These are phyloP conservation scores for Agrilus planipennis DNA, from an alignment of 1,140 invertebrate species.

Conservation along the genomic window DNA sequence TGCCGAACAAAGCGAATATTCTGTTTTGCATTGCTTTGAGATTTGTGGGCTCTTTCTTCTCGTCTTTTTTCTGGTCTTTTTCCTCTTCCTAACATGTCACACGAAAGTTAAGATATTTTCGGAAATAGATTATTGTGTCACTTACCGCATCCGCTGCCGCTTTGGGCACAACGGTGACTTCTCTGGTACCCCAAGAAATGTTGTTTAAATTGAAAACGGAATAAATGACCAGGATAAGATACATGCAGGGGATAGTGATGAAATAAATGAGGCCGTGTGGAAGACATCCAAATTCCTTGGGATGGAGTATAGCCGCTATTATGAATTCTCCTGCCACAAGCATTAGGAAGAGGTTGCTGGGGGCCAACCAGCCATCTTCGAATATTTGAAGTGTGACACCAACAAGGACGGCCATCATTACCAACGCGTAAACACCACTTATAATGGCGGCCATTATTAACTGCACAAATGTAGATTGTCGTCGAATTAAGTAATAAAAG, in stretches of 20 bases:
- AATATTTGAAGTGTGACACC: slow-evolving; percentile 71
- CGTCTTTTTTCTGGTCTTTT: slow-evolving; percentile 12
- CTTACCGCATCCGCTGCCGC: slow-evolving; percentile 30
- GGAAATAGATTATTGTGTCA: no score
- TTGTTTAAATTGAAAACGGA: slow-evolving; percentile 85
- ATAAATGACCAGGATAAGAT: slow-evolving; percentile 83
- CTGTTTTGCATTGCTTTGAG: slow-evolving; percentile 12
- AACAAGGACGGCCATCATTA: slow-evolving; percentile 89
- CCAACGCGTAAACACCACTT: slow-evolving; percentile 67
- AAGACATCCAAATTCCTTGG: slow-evolving; percentile 70
- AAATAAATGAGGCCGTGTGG: slow-evolving; percentile 75
- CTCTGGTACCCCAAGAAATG: slow-evolving; percentile 84
- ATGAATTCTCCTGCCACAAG: slow-evolving; percentile 48
- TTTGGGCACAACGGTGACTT: slow-evolving; percentile 38
- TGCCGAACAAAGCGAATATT: slow-evolving; percentile 18
- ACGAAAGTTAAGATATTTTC: background rate
- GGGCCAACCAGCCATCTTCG: slow-evolving; percentile 66
- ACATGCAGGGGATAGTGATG: slow-evolving; percentile 87
- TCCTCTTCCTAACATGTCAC: background rate
- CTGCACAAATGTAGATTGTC: slow-evolving; percentile 37
- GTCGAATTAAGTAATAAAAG: background rate
- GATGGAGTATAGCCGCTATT: slow-evolving; percentile 67
- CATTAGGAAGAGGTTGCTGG: slow-evolving; percentile 67
- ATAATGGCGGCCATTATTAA: slow-evolving; percentile 63
- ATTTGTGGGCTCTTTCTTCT: no score